Conservation (phyloP, 2,797 vertebrate genomes). For the Philypnodon macrostomus region DNA sequence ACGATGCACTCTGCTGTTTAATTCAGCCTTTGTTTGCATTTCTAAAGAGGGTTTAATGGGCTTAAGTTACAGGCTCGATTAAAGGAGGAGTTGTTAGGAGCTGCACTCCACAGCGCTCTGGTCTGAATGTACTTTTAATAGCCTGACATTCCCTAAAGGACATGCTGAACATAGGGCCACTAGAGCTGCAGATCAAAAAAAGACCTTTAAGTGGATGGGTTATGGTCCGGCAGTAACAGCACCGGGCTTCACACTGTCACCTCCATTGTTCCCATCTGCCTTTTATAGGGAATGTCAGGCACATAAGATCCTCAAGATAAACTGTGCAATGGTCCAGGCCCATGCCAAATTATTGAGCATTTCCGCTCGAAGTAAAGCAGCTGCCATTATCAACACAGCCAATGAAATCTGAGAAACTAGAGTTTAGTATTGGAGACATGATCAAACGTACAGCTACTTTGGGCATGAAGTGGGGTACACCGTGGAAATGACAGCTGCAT, state of each 20-base stretch:
- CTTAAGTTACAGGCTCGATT: constrained; percentile 2
- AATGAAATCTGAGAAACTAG: neutral
- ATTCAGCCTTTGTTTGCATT: neutral
- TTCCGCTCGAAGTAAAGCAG: constrained; percentile 16
- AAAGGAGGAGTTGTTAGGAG: constrained; percentile 12
- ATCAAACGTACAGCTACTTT: no score
- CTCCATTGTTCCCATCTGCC: constrained; percentile 54
- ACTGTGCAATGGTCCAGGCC: constrained; percentile 36
- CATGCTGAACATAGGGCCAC: constrained; percentile 33
- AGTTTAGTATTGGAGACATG: neutral
- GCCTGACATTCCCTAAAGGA: constrained; percentile 52
- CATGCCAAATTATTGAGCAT: constrained; percentile 29
- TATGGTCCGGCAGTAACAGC: constrained; percentile 41
- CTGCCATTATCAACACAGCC: constrained; percentile 1
- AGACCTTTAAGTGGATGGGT: constrained; percentile 44
- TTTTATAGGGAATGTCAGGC: constrained; percentile 44
- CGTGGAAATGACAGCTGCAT: no score
- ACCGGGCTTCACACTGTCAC: constrained; percentile 34
- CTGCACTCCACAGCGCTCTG: constrained; percentile 14
- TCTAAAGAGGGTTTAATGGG: constrained; percentile 10
- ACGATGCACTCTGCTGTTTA: neutral
- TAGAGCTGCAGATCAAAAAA: constrained; percentile 40
- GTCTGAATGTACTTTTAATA: constrained; percentile 34
- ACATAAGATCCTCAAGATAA: constrained; percentile 36
- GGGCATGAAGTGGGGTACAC: no score